phyloP scores from a whole-genome alignment of 64 coral and sea anemone genomes.

The Trachythela sp. region DNA sequence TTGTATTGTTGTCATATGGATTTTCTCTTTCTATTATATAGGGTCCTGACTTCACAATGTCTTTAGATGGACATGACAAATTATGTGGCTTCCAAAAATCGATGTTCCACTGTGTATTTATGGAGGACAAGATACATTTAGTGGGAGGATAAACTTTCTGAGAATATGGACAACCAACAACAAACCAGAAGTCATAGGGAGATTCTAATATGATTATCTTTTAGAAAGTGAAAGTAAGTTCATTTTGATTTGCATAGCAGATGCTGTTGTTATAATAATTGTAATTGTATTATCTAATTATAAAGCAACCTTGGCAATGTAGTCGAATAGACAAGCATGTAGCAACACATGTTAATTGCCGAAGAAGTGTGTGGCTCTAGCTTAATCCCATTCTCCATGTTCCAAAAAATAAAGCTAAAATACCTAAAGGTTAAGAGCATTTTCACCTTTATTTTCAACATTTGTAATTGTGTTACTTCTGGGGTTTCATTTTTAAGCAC shows the following conservation, averaged over 20 bases:
- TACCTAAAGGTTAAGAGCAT: not conserved
- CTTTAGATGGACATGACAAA: not conserved
- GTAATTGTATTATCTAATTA: not conserved
- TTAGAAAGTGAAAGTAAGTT: slow-evolving; percentile 11
- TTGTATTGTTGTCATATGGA: not conserved
- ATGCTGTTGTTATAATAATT: not conserved
- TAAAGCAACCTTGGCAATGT: not conserved
- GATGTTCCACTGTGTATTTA: not conserved
- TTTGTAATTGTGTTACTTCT: not conserved
- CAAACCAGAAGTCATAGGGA: not conserved
- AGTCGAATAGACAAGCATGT: not conserved
- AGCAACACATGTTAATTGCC: not conserved
- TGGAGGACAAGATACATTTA: slow-evolving; percentile 25
- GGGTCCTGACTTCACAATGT: slow-evolving; percentile 14
- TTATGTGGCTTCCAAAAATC: slow-evolving; percentile 16
- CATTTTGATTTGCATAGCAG: not conserved
- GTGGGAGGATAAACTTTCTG: not conserved
- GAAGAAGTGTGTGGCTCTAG: not conserved
- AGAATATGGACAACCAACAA: slow-evolving; percentile 20
- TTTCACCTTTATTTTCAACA: not conserved
- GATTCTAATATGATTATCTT: slow-evolving; percentile 22
- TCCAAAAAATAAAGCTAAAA: not conserved
- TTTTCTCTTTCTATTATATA: not conserved
- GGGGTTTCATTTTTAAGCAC: not conserved
- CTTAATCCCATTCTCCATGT: not conserved